Evolutionary conservation across 2,888 invertebrate genomes (phyloP), one percentile per base, ranked within the genome.

Genomic region (Stenolophus ochropezus): DNA sequence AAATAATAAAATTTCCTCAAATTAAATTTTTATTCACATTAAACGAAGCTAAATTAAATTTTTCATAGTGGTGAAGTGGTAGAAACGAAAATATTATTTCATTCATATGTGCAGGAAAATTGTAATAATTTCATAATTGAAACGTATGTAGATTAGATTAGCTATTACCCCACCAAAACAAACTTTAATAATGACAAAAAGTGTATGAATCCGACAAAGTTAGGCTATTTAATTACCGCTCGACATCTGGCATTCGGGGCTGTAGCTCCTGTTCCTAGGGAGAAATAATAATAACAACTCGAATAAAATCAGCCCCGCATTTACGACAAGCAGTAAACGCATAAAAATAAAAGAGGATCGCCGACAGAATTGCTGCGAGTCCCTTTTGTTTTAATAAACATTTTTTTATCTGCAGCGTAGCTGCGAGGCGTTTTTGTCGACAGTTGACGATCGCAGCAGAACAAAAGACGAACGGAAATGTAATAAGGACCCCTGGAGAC

Each of bases 301-400:
- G 49, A 33, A 69, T 69, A 69, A 69, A 69, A 69, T 69, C 33
- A 33, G 4, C 53, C 23, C 51, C 4, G 74, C 53, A 51, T 74
- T 74, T 74, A 74, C 74, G 74, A 74, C 74, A 74, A 74, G 74
- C 74, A 53, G 27, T 74, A 74, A 74, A 74, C 74, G 74, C 74
- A 74, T 74, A 74, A 74, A 74, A 74, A 51, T 51, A 74, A 74
- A 51, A 73, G 73, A 73, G 73, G 73, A 49, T 73, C 18, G 73
- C 73, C 18, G 5, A 4, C 21, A 16, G 51, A 74, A 74, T 74
- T 27, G 25, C 53, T 16, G 16, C 27, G 23, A 53, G 27, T 53
- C 74, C 74, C 74, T 74, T 53, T 74, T 74, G 74, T 74, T 51
- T 74, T 74, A 74, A 74, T 74, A 74, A 74, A 74, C 74, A 74